Evolutionary conservation across 2,888 invertebrate genomes (phyloP).

Genomic region (Argynnis bischoffii): DNA sequence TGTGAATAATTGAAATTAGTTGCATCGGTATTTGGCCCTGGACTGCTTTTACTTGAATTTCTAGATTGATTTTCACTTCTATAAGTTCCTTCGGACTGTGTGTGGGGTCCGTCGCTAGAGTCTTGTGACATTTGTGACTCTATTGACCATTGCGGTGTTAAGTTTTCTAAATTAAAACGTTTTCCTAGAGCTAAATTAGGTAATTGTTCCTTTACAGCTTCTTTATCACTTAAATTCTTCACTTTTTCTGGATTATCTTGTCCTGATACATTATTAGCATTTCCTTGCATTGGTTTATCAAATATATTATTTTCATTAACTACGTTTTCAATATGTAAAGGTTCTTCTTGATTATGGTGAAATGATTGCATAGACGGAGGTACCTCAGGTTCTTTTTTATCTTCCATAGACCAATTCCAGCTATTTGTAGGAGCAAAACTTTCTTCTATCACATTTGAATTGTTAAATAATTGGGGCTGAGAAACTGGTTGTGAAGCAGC

Average conservation of each 20-base stretch:
- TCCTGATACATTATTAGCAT: constrained; percentile 43
- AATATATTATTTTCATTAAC: constrained; percentile 47
- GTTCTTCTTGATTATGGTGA: constrained; percentile 45
- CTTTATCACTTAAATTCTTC: constrained; percentile 66
- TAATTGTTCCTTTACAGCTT: constrained; percentile 65
- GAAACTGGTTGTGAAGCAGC: constrained; percentile 40
- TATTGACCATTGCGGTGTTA: constrained; percentile 85
- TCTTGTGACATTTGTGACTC: constrained; percentile 86
- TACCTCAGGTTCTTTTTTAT: constrained; percentile 59
- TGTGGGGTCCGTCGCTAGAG: constrained; percentile 83
- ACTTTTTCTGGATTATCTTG: constrained; percentile 56
- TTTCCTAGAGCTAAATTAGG: constrained; percentile 74
- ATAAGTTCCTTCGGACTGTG: constrained; percentile 84
- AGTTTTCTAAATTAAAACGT: constrained; percentile 67
- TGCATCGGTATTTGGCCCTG: constrained; percentile 67
- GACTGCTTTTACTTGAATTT: constrained; percentile 75
- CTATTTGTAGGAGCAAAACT: constrained; percentile 81
- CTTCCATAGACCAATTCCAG: constrained; percentile 85
- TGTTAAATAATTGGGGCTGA: constrained; percentile 53
- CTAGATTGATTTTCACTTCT: constrained; percentile 83
- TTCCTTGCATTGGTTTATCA: constrained; percentile 46
- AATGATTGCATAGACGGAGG: constrained; percentile 34
- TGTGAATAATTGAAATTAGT: constrained; percentile 70
- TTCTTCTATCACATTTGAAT: constrained; percentile 80
- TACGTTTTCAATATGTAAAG: constrained; percentile 44